Evolutionary conservation across 2,888 invertebrate genomes (phyloP).

Genomic region (Caenorhabditis imperialis): DNA sequence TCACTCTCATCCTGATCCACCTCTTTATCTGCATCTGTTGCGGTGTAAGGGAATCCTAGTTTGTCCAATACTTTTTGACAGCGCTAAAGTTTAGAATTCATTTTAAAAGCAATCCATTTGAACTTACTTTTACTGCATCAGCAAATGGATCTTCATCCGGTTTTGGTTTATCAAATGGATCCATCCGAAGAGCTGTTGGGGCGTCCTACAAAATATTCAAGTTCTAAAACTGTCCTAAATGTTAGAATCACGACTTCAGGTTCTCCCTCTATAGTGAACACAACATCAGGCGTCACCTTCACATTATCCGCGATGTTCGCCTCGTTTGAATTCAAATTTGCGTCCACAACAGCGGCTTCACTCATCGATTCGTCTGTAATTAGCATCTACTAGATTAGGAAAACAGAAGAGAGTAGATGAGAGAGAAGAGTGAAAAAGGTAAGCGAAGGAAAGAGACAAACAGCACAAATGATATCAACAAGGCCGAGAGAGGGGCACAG

Average conservation of each 20-base stretch:
- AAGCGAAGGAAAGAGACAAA: conserved; percentile 7
- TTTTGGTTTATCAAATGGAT: conserved; percentile 46
- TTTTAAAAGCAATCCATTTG: neutral
- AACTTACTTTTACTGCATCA: conserved; percentile 35
- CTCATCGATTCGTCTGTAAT: conserved; percentile 26
- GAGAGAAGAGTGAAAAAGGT: conserved; percentile 7
- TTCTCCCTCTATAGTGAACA: conserved; percentile 17
- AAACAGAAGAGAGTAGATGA: neutral
- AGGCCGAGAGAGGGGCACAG: conserved; percentile 16
- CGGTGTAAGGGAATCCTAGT: conserved; percentile 6
- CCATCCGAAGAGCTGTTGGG: conserved; percentile 1
- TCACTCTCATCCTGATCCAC: conserved; percentile 34
- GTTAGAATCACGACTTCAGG: conserved; percentile 3
- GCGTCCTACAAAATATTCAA: conserved; percentile 1
- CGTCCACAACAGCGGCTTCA: neutral
- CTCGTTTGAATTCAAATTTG: conserved; percentile 4
- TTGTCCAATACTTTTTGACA: conserved; percentile 33
- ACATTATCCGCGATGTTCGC: neutral
- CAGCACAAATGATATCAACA: conserved; percentile 31
- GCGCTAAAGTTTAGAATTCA: conserved; percentile 17
- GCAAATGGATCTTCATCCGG: conserved; percentile 17
- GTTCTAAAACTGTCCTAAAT: neutral
- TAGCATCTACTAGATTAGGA: neutral
- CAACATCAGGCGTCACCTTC: conserved; percentile 16
- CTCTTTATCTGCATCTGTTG: neutral